Base-by-base conservation (phyloP, 2,888 invertebrate genomes). In the Acleris holmiana region DNA sequence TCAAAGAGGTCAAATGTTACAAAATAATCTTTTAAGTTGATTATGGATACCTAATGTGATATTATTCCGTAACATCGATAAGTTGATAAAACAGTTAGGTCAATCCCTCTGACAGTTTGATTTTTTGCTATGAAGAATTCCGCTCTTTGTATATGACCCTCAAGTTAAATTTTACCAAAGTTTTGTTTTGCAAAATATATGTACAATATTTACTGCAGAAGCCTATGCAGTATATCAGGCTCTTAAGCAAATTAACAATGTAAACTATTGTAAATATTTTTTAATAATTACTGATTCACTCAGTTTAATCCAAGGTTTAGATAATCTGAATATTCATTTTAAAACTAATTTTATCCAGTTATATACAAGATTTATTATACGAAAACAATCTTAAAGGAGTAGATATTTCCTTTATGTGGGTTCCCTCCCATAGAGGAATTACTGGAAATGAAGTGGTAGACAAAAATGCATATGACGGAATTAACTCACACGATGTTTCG, bases 151-250 rank as follows among this genome's bases (percentile, higher is more conserved):
- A 41, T 21, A 41, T 21, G 41, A 54, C 6, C 21, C 54, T 19
- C 54, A 54, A 41, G 7, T 4, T 5, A 41, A 54, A 40, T 41
- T 15, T 21, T 19, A 21, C 6, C 19, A 41, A 21, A 40, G 54
- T 19, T 40, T 41, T 54, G 15, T 21, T 13, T n/a, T 54, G 40
- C 13, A 40, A 5, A 21, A 21, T 15, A 10, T 6, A 7, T 54
- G 41, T 41, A 54, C 54, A 6, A 54, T 54, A 54, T 54, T 54
- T n/a, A 41, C 40, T 41, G 54, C 54, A 19, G 40, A 40, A 35
- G 10, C 40, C 5, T 54, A 41, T 44, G 54, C 50, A n/a, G 29
- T 50, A n/a, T 50, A 50, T 50, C 50, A 50, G 8, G 50, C 50
- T 17, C 17, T 50, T 15, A 7, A 25, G 29, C 50, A 6, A 25